Evolutionary conservation across 2,113 vertebrate species (phyloP).

Genomic region (human (Homo sapiens)): GRCh38 chr11:23212501-23213000

Average conservation of each 20-base stretch:
- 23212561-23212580: background rate
- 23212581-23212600: background rate
- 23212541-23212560: background rate
- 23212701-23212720: background rate
- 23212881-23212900: background rate
- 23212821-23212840: background rate
- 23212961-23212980: background rate
- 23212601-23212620: background rate
- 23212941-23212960: background rate
- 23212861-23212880: background rate
- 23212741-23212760: background rate
- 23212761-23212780: background rate
- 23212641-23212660: background rate
- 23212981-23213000: background rate
- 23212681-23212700: background rate
- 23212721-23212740: background rate
- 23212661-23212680: background rate
- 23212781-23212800: background rate
- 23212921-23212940: background rate
- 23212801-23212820: background rate
- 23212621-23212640: background rate
- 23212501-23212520: background rate
- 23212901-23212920: background rate
- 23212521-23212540: background rate
- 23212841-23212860: background rate